Evolutionary conservation across 2,113 vertebrate species (phyloP).

Genomic region (Sturnus vulgaris): DNA sequence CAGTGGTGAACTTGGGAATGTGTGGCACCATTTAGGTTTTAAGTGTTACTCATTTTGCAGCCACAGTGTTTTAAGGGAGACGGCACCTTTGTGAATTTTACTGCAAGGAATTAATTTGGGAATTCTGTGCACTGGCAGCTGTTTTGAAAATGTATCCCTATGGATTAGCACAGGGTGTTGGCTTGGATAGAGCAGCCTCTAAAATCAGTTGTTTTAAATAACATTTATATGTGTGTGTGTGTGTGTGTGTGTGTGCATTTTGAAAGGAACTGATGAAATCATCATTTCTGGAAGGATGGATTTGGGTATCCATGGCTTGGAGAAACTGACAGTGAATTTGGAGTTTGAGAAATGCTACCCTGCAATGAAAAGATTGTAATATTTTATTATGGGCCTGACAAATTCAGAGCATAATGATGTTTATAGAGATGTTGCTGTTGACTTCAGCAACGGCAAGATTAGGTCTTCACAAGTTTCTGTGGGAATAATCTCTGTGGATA

Average conservation of each 20-base stretch:
- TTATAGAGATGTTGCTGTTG: constrained; percentile 14
- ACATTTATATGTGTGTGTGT: background rate
- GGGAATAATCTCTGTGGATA: background rate
- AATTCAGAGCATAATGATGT: background rate
- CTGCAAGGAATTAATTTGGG: background rate
- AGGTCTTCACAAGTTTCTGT: constrained; percentile 5
- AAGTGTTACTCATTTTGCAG: background rate
- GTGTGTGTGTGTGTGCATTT: background rate
- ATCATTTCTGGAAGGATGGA: background rate
- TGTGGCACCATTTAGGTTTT: background rate
- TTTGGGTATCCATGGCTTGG: background rate
- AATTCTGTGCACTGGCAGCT: background rate
- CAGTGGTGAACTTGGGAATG: background rate
- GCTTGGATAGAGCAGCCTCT: background rate
- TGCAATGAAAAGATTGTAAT: background rate
- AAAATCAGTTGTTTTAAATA: background rate
- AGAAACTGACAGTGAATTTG: background rate
- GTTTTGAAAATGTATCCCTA: background rate
- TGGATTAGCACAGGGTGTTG: background rate
- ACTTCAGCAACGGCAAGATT: background rate
- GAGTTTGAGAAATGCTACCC: background rate
- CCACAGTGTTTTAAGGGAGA: background rate
- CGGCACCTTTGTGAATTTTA: background rate
- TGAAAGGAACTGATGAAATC: background rate
- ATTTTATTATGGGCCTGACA: background rate